phyloP scores from a whole-genome alignment of 2,888 invertebrate species.

The Cerastis leucographa region DNA sequence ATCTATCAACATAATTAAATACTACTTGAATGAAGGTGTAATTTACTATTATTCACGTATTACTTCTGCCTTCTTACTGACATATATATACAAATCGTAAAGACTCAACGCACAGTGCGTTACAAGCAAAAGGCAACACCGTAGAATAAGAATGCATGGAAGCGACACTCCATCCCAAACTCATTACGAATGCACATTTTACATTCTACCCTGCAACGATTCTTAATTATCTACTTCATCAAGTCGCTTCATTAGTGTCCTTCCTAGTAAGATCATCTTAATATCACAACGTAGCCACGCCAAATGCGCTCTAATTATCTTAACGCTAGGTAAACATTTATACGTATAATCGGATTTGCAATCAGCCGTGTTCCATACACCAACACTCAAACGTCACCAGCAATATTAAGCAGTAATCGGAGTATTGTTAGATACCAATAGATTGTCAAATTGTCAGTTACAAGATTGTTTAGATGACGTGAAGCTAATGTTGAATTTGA shows the following conservation, averaged over 20 bases:
- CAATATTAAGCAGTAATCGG: constrained; percentile 1
- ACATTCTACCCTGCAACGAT: too few species aligned
- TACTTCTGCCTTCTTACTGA: not conserved
- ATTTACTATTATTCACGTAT: not conserved
- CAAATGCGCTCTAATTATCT: constrained; percentile 11
- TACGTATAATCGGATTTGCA: constrained; percentile 10
- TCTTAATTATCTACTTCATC: not conserved
- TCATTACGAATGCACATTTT: not conserved
- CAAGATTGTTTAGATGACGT: not conserved
- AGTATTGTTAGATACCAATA: constrained; percentile 9
- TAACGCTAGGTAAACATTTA: not conserved
- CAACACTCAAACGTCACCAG: constrained; percentile 26
- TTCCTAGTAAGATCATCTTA: constrained; percentile 1
- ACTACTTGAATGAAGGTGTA: not conserved
- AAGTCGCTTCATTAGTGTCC: not conserved
- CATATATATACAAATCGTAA: not conserved
- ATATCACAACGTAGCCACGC: too few species aligned
- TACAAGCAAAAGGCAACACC: not conserved
- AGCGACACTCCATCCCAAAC: not conserved
- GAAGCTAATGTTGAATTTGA: not conserved
- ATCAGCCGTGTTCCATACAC: constrained; percentile 14
- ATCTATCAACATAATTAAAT: too few species aligned
- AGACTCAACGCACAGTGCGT: not conserved
- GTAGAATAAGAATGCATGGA: not conserved
- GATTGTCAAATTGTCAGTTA: constrained; percentile 1